phyloP scores from a whole-genome alignment of 2,888 invertebrate genomes.

The Calameuta filiformis region DNA sequence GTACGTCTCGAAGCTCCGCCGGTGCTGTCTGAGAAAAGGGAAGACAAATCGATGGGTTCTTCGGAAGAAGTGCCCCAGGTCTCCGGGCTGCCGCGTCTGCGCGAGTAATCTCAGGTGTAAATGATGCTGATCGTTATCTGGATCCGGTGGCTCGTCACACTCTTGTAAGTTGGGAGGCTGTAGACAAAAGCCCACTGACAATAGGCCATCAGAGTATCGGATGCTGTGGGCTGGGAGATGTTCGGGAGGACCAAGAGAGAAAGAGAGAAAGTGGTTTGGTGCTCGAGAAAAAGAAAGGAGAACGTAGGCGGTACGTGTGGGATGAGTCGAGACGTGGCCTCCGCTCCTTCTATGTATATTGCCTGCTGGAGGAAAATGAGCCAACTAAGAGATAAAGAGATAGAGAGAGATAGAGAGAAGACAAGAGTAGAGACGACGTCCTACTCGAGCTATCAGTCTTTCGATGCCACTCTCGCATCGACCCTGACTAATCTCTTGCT shows the following conservation, averaged over 20 bases:
- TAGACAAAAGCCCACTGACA: slow-evolving; percentile 47
- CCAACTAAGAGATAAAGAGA: slow-evolving; percentile 5
- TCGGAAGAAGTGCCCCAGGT: not conserved
- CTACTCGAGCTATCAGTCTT: slow-evolving; percentile 5
- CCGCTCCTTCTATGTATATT: too few relatives aligned
- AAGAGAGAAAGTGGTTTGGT: not conserved
- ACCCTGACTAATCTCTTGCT: slow-evolving; percentile 14
- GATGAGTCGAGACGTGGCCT: not conserved
- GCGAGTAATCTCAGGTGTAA: slow-evolving; percentile 1
- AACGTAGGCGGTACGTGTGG: not conserved
- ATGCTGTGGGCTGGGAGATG: slow-evolving; percentile 16
- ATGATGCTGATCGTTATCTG: slow-evolving; percentile 33
- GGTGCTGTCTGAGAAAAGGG: not conserved
- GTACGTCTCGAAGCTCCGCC: not conserved
- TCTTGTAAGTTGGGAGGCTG: slow-evolving; percentile 23
- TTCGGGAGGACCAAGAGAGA: not conserved
- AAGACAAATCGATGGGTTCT: not conserved
- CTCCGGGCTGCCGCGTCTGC: not conserved
- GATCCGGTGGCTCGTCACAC: slow-evolving; percentile 37
- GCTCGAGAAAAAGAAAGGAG: not conserved
- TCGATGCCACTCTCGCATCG: slow-evolving; percentile 6
- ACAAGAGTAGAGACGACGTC: not conserved
- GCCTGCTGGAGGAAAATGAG: too few relatives aligned
- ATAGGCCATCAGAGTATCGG: slow-evolving; percentile 49
- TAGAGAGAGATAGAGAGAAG: slow-evolving; percentile 1